Conservation (phyloP, 2,888 invertebrate genomes). For the Tinea trinotella region DNA sequence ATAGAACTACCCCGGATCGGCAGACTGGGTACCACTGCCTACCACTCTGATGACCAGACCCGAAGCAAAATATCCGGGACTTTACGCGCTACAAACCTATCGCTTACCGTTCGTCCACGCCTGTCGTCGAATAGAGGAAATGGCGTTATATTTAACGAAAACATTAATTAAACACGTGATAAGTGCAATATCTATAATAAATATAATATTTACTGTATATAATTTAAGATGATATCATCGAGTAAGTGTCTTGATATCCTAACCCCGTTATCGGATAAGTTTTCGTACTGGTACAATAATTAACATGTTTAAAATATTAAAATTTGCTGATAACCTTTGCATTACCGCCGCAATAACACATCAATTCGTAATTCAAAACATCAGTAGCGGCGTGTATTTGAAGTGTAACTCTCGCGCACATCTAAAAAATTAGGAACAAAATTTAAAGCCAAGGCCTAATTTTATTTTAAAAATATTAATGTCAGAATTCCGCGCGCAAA, state of each 20-base stretch:
- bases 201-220: not conserved
- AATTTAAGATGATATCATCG: conserved; percentile 6
- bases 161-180: not conserved
- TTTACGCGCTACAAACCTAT: too few species aligned
- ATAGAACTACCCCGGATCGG: too few species aligned
- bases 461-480: conserved; percentile 30
- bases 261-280: conserved; percentile 9
- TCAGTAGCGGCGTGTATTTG: conserved; percentile 24
- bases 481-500: conserved; percentile 45
- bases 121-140: too few species aligned
- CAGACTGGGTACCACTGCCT: too few species aligned
- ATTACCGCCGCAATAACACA: conserved; percentile 16
- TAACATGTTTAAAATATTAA: conserved; percentile 14
- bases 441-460: conserved; percentile 7
- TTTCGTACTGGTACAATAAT: not conserved
- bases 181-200: not conserved
- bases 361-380: conserved; percentile 10
- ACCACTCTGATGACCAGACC: too few species aligned
- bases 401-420: not conserved
- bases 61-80: too few species aligned
- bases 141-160: too few species aligned
- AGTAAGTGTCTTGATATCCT: conserved; percentile 8
- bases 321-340: conserved; percentile 29
- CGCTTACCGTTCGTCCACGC: too few species aligned
- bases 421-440: conserved; percentile 13